These are phyloP conservation scores for Pangasius mekongensis DNA, from an alignment of 2,797 vertebrate species.

Conservation along the genomic window DNA sequence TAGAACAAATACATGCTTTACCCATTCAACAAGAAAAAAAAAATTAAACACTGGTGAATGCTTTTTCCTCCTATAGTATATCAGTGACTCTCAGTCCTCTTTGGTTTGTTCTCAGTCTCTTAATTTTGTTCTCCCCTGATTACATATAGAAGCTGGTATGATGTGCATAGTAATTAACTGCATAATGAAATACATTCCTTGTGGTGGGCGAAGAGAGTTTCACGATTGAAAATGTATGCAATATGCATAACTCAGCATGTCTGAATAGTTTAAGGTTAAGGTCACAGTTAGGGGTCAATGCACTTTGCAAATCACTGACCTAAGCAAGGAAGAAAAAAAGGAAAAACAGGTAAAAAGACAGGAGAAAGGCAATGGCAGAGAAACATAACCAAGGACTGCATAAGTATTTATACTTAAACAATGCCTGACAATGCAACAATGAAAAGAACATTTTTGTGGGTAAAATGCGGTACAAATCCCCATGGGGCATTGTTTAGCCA, in stretches of 20 bases:
- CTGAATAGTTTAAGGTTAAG: not conserved
- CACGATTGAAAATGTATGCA: not conserved
- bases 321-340: not conserved
- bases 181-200: not conserved
- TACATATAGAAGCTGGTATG: conserved; percentile 3
- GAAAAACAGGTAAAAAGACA: not conserved
- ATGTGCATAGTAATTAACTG: not conserved
- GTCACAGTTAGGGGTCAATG: not conserved
- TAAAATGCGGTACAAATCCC: not conserved
- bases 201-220: not conserved
- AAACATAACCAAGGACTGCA: not conserved
- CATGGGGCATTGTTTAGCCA: not conserved
- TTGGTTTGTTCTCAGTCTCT: not conserved
- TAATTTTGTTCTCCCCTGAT: not conserved
- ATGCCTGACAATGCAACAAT: not conserved
- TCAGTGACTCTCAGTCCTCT: not conserved
- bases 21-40: not conserved
- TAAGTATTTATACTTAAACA: not conserved
- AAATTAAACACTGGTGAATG: not conserved
- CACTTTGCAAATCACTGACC: conserved; percentile 13
- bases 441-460: not conserved
- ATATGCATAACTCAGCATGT: conserved; percentile 13
- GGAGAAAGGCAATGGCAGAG: not conserved
- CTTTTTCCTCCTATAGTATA: not conserved
- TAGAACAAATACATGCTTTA: not conserved